Conservation (phyloP, 2,113 vertebrate species). For the Festucalex cinctus region DNA sequence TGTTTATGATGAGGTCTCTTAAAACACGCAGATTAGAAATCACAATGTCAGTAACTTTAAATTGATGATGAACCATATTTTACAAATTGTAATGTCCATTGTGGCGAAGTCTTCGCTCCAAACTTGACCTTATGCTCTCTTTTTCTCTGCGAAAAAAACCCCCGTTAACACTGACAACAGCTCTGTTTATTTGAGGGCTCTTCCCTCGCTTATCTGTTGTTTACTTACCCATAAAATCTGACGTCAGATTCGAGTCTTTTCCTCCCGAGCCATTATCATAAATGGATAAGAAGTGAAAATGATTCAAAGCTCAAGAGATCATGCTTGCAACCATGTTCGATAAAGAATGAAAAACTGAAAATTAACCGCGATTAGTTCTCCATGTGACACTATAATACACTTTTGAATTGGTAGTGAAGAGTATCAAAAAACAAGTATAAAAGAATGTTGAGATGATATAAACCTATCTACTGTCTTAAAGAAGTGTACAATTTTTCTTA, state of each 20-base stretch:
- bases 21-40: too few relatives aligned
- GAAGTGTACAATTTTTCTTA: too few relatives aligned
- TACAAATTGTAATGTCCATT: too few relatives aligned
- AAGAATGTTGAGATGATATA: too few relatives aligned
- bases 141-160: conserved; percentile 37
- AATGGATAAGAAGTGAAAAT: conserved; percentile 32
- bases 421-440: too few relatives aligned
- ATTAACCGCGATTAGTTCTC: neutral
- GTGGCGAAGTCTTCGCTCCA: too few relatives aligned
- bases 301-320: conserved; percentile 10
- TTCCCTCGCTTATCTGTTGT: conserved; percentile 57
- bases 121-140: conserved; percentile 19
- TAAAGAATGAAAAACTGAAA: neutral
- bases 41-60: too few relatives aligned
- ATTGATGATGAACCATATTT: too few relatives aligned
- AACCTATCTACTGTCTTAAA: too few relatives aligned
- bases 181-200: conserved; percentile 64
- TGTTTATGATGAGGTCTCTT: too few relatives aligned
- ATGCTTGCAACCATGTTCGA: neutral
- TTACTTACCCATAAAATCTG: conserved; percentile 66
- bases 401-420: neutral
- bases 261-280: conserved; percentile 35
- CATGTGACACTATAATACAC: conserved; percentile 2
- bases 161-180: conserved; percentile 51
- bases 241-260: conserved; percentile 60